Base-by-base conservation (phyloP, 2,797 vertebrate species). In the Molossus molossus region DNA sequence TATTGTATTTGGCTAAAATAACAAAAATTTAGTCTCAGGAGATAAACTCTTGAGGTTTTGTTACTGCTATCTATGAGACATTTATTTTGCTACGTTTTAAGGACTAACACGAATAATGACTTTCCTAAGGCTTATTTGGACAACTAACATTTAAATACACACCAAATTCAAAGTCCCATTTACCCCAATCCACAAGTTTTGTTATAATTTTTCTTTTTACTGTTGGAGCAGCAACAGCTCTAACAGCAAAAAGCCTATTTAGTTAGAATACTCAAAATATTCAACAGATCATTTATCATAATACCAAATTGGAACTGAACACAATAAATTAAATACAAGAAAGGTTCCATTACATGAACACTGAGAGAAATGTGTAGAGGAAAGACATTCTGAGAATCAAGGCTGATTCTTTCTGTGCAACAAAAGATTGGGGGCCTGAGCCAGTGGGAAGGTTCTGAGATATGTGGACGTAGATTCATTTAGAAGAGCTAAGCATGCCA, bases 201-300 rank as follows among this genome's bases (percentile, higher is more conserved):
- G 37, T 90, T 88, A 72, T 48, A 85, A 83, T 69, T 81, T 87
- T 62, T 50, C 62, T 93, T 69, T 17, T 5, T 40, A 79, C 33
- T 53, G 70, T 86, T 79, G 13, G 29, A 95, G 21, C 11, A 93
- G 73, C 90, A 88, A 91, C 5, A 97, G 27, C 15, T 48, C 23
- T 69, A 45, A 90, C 12, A 94, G 65, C 29, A 86, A 96, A 95
- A 86, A 37, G 5, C 18, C 20, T 83, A 60, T 94, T 93, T 91
- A 82, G 13, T 86, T 67, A 84, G 27, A 40, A 84, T 55, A 25
- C 25, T 95, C 69, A 95, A 96, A 97, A 94, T 96, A 94, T 23
- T 95, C 50, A 94, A 75, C 48, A 82, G 58, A 80, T 92, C 70
- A 58, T 76, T 85, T 62, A 84, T 95, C n/a, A n/a, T 67, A 94